Base-by-base conservation (phyloP, 2,113 vertebrate genomes). In the Poeciliopsis prolifica region DNA sequence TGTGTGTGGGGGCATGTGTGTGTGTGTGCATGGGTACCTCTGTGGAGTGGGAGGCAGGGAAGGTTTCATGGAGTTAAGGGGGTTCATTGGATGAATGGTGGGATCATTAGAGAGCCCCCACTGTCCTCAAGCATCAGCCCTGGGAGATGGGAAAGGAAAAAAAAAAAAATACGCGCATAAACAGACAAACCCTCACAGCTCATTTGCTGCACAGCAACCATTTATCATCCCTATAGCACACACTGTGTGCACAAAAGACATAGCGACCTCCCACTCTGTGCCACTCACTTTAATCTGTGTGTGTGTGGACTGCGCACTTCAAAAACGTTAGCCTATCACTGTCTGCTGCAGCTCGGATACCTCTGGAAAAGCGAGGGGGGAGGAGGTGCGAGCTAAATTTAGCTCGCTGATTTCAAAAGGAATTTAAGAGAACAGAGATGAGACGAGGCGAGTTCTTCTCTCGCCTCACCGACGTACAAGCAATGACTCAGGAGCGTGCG, bases 41-140 rank as follows among this genome's bases (percentile, higher is more conserved):
- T 97, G 97, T 86, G 96, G 95, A 62, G 94, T 93, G 79, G 96
- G 95, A 85, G 96, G 96, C 93, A 97, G 94, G 85, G 94, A 94
- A 81, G 96, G 95, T 96, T 98, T 99, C 96, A 97, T 96, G 93
- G 96, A 96, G 95, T 97, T 97, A 95, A 97, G 96, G 93, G 95
- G 95, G 95, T 95, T 97, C 96, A 96, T 96, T 92, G 89, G 96
- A 93, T 90, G 93, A 94, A 92, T 76, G 80, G 76, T 69, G 90
- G 94, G 92, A 91, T 87, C 84, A 93, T 89, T 51, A 82, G 85
- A 80, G 89, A 90, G 74, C 91, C 92, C 82, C 87, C 72, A 78
- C 85, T 81, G 85, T 90, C 90, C 79, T 91, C 72, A 86, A 85
- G 88, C 89, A 86, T 92, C 88, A 87, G 90, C 88, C 87, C 90